Conservation (phyloP, 2,797 vertebrate genomes). For the Fistularia tabacaria region DNA sequence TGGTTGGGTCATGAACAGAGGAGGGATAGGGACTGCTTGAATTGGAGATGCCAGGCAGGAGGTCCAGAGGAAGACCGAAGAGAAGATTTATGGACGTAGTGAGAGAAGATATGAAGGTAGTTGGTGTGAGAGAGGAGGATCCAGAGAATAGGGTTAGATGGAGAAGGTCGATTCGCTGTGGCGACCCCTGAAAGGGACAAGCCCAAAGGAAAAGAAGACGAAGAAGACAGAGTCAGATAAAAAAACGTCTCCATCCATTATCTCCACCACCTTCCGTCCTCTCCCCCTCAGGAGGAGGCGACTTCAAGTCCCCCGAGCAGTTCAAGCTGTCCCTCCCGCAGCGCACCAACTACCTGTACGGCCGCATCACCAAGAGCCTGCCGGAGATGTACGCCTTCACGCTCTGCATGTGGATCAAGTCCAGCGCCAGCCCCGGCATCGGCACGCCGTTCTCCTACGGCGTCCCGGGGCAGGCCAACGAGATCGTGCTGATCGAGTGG, state of each 20-base stretch:
- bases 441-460: slow-evolving; percentile 97
- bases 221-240: neutral
- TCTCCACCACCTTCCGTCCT: neutral
- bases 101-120: no score
- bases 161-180: no score
- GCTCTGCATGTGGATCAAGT: slow-evolving; percentile 95
- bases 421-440: slow-evolving; percentile 88
- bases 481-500: slow-evolving; percentile 98
- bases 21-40: no score
- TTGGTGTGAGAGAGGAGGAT: no score
- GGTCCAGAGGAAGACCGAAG: no score
- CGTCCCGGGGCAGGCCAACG: slow-evolving; percentile 93
- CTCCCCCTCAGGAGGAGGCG: slow-evolving; percentile 41
- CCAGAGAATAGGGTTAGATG: no score
- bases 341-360: slow-evolving; percentile 94
- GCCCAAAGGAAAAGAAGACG: no score
- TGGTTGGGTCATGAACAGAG: no score
- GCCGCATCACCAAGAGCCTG: slow-evolving; percentile 90
- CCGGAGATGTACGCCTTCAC: slow-evolving; percentile 97
- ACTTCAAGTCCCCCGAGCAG: slow-evolving; percentile 91
- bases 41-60: no score
- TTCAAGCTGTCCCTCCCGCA: slow-evolving; percentile 94
- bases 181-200: no score
- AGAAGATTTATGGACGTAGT: no score
- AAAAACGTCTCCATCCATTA: neutral